Conservation (phyloP, 1,140 invertebrate species). For the Neodiprion lecontei region DNA sequence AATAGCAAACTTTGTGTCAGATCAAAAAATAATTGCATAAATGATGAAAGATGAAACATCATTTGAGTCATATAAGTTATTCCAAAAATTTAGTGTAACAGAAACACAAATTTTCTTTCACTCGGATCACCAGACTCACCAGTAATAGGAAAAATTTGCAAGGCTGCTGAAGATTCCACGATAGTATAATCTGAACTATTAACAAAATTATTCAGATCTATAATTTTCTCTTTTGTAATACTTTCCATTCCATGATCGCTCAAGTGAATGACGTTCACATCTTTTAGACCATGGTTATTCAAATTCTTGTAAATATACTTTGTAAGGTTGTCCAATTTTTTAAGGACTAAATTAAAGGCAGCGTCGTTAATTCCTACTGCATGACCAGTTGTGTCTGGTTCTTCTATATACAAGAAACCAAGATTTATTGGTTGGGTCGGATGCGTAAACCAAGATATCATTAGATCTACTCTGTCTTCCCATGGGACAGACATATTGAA, state of each 20-base stretch:
- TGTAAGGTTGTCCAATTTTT: conserved; percentile 65
- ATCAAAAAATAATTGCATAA: conserved; percentile 20
- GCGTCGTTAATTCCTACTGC: conserved; percentile 57
- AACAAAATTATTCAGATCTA: conserved; percentile 68
- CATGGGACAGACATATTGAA: conserved; percentile 63
- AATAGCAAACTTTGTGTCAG: conserved; percentile 21
- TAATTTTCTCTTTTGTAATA: conserved; percentile 61
- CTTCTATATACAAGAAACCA: conserved; percentile 75
- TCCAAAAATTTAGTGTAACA: not conserved
- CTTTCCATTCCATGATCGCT: conserved; percentile 79
- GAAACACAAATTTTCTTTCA: conserved; percentile 12
- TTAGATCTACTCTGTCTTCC: conserved; percentile 65
- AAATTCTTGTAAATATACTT: conserved; percentile 66
- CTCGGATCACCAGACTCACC: conserved; percentile 45
- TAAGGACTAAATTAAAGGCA: conserved; percentile 60
- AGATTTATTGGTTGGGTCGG: conserved; percentile 66
- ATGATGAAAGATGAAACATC: conserved; percentile 14
- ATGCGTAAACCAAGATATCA: conserved; percentile 73
- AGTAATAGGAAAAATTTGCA: conserved; percentile 64
- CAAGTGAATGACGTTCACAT: conserved; percentile 74
- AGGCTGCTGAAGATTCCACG: conserved; percentile 56
- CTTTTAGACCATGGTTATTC: conserved; percentile 55
- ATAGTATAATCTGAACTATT: conserved; percentile 58
- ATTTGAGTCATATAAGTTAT: not conserved
- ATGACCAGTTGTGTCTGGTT: conserved; percentile 72